Conservation (phyloP, 2,113 vertebrate species). For the Dipodomys ordii region DNA sequence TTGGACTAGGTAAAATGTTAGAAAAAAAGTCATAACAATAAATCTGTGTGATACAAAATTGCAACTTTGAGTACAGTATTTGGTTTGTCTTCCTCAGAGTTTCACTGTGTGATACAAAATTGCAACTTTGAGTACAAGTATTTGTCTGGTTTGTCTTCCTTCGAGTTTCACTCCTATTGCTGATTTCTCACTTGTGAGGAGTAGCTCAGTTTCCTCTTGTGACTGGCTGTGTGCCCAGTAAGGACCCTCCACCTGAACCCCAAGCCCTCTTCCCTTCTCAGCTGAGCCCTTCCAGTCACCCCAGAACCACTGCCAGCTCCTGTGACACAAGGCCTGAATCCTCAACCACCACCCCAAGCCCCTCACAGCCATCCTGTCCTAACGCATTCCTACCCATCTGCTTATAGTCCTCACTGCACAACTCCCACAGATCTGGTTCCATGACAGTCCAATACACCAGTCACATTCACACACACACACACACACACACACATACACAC, state of each 20-base stretch:
- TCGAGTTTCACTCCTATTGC: neutral
- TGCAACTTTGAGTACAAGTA: neutral
- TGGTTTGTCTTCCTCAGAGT: no score
- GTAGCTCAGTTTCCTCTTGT: neutral
- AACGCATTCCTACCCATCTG: no score
- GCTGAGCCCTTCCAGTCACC: no score
- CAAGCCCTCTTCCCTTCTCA: neutral
- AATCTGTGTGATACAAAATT: neutral
- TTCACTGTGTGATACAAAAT: neutral
- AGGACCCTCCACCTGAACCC: neutral
- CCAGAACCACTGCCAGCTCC: no score
- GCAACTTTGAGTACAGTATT: no score
- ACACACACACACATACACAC: no score
- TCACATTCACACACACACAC: no score
- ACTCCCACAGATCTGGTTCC: no score
- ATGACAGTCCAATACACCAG: no score
- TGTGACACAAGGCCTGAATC: no score
- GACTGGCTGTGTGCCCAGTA: neutral
- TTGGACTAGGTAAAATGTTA: neutral
- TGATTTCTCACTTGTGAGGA: neutral
- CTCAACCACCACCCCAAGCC: neutral
- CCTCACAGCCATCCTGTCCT: neutral
- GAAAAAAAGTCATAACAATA: neutral
- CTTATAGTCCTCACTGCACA: neutral
- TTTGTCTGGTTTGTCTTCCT: neutral